Percentiles rank a stretch among this genome's conserved stretches.
Conservation (phyloP, 2,797 vertebrate species). For the Thripadectes ignobilis region DNA sequence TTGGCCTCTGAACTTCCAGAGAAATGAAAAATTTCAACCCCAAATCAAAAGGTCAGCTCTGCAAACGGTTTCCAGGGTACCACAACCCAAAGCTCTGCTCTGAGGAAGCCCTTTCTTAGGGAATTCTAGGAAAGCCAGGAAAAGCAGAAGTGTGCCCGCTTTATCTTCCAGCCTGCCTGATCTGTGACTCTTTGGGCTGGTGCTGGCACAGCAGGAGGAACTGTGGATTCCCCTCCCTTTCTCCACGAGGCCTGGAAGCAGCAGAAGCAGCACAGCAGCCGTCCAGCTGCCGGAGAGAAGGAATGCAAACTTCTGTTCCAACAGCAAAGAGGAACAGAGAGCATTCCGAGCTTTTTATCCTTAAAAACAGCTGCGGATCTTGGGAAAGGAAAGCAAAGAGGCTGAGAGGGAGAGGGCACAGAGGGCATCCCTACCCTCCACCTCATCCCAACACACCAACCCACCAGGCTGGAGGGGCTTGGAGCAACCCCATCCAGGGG, state of each 20-base stretch:
- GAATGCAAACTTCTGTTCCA: slow-evolving; percentile 34
- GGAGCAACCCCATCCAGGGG: not conserved
- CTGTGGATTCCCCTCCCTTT: slow-evolving; percentile 6
- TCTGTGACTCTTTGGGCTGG: not conserved
- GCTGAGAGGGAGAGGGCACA: not conserved
- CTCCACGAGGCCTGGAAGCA: not conserved
- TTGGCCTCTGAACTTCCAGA: not conserved
- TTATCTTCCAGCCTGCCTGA: not conserved
- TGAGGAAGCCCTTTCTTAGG: not conserved
- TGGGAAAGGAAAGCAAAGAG: not conserved
- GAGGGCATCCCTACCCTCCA: not conserved
- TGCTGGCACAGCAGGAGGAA: not conserved
- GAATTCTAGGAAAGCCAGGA: not conserved
- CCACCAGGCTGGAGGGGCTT: not conserved
- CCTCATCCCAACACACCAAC: not conserved
- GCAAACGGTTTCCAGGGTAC: not conserved
- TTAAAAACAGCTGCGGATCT: slow-evolving; percentile 24
- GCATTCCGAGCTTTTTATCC: not conserved
- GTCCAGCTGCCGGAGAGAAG: not conserved
- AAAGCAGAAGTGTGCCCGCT: not conserved
- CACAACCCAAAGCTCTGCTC: not conserved
- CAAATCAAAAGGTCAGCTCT: not conserved
- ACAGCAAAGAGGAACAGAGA: not conserved
- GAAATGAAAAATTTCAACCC: not conserved
- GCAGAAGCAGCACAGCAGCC: not conserved